Conservation (phyloP, 2,113 vertebrate species). For the Oncorhynchus mykiss region DNA sequence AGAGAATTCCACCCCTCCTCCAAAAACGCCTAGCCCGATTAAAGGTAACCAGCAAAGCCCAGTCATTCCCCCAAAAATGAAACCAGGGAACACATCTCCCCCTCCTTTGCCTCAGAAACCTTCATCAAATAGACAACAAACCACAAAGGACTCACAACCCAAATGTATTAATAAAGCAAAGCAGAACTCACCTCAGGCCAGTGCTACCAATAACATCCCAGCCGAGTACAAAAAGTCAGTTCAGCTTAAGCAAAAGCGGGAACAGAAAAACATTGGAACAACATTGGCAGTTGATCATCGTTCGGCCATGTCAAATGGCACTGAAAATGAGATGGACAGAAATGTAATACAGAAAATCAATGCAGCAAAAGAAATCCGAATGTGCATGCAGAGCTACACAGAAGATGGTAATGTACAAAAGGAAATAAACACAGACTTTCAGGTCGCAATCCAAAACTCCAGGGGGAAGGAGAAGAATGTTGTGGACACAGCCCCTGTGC, state of each 20-base stretch:
- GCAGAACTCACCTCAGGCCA: slow-evolving; percentile 6
- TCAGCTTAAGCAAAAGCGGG: slow-evolving; percentile 23
- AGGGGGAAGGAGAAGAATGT: slow-evolving; percentile 51
- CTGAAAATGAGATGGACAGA: slow-evolving; percentile 50
- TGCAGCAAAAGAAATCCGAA: slow-evolving; percentile 59
- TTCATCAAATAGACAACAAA: slow-evolving; percentile 18
- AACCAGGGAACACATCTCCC: slow-evolving; percentile 33
- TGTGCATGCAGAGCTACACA: slow-evolving; percentile 52
- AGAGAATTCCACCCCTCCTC: slow-evolving; percentile 60
- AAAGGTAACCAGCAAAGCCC: slow-evolving; percentile 22
- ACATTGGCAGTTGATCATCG: not conserved
- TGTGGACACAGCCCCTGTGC: slow-evolving; percentile 18
- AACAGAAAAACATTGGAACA: slow-evolving; percentile 15
- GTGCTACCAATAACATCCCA: slow-evolving; percentile 20
- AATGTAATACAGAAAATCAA: slow-evolving; percentile 61
- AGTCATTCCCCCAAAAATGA: slow-evolving; percentile 45
- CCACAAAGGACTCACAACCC: slow-evolving; percentile 8
- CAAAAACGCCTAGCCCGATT: slow-evolving; percentile 69
- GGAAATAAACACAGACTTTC: slow-evolving; percentile 47
- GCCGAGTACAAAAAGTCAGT: slow-evolving; percentile 12
- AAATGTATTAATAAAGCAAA: slow-evolving; percentile 7
- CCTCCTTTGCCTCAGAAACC: slow-evolving; percentile 31
- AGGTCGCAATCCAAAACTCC: slow-evolving; percentile 54
- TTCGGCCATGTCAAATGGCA: slow-evolving; percentile 6
- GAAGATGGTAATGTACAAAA: slow-evolving; percentile 42